Evolutionary conservation across 2,888 invertebrate genomes (phyloP).

Genomic region (Dynastes tityus): DNA sequence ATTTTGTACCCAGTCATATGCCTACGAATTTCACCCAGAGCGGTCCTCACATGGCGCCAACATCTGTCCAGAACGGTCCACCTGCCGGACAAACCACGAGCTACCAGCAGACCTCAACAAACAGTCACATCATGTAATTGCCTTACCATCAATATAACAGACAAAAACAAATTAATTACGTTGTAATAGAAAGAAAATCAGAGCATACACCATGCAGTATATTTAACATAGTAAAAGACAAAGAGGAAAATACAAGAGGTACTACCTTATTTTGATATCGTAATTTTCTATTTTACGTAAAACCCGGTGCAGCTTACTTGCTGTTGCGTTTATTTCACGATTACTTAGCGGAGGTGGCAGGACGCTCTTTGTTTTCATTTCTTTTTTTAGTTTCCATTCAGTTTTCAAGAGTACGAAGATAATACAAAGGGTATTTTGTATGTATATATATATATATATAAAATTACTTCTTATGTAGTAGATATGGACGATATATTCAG

Average conservation of each 20-base stretch:
- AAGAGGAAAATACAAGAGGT: constrained; percentile 15
- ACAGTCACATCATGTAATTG: constrained; percentile 58
- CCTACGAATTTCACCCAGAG: constrained; percentile 46
- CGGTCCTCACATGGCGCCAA: constrained; percentile 45
- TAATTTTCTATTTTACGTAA: constrained; percentile 2
- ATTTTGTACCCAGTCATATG: constrained; percentile 49
- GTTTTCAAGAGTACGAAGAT: neutral
- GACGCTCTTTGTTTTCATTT: neutral
- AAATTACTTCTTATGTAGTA: constrained; percentile 28
- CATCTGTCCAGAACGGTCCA: constrained; percentile 51
- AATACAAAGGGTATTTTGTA: neutral
- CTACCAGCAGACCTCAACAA: constrained; percentile 54
- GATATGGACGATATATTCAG: constrained; percentile 37
- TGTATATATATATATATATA: constrained; percentile 32
- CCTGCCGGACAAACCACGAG: constrained; percentile 52
- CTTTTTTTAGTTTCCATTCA: constrained; percentile 5
- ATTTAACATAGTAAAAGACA: constrained; percentile 4
- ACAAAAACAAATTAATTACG: constrained; percentile 22
- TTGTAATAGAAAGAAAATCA: constrained; percentile 3
- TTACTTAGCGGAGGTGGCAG: neutral
- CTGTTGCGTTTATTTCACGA: neutral
- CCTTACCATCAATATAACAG: constrained; percentile 25
- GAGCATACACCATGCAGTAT: constrained; percentile 11
- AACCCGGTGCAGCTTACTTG: neutral
- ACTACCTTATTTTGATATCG: constrained; percentile 7